Base-by-base conservation (phyloP, 2,888 invertebrate species). In the Chesias legatella region DNA sequence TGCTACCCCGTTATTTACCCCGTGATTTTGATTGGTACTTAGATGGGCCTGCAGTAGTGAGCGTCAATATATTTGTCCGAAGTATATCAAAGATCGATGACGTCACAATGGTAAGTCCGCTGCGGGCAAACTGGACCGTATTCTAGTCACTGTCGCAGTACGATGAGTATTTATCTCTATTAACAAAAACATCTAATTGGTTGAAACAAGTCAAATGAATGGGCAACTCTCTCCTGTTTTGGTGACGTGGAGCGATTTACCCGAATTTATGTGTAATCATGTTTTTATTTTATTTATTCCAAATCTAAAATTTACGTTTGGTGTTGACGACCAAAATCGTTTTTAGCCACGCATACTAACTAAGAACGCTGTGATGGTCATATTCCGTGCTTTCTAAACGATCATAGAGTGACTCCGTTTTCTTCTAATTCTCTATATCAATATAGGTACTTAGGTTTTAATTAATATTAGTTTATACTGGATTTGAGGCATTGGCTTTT, bases 21-120 rank as follows among this genome's bases (percentile, higher is more conserved):
- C 66, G 68, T 77, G 79, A 84, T 85, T 88, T 84, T 88, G 84
- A 85, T 88, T 88, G 83, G 82, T 84, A 85, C 84, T 83, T 84
- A 86, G 95, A 95, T 94, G 97, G 97, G 85, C 96, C 97, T 83
- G 96, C 97, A 86, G 93, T 95, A 90, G 97, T 98, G 89, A 93
- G 93, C 91, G 97, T 98, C 92, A 98, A 98, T 95, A 96, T 98
- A 91, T 96, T 96, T 94, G 95, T 98, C 90, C 92, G 98, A 93
- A 98, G 97, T 95, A 96, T 98, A 92, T 96, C 97, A 91, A 97
- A 97, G 93, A 98, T 98, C 91, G 97, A 98, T 94, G 98, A 98
- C 92, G 97, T 98, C 90, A 97, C 96, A 75, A 98, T 98, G 98
- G 98, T 98, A 95, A 96, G 96, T 96, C 86, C 77, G 69, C 77